These are phyloP conservation scores for Dendrolimus punctatus DNA, from an alignment of 1,140 invertebrate genomes.

Conservation along the genomic window DNA sequence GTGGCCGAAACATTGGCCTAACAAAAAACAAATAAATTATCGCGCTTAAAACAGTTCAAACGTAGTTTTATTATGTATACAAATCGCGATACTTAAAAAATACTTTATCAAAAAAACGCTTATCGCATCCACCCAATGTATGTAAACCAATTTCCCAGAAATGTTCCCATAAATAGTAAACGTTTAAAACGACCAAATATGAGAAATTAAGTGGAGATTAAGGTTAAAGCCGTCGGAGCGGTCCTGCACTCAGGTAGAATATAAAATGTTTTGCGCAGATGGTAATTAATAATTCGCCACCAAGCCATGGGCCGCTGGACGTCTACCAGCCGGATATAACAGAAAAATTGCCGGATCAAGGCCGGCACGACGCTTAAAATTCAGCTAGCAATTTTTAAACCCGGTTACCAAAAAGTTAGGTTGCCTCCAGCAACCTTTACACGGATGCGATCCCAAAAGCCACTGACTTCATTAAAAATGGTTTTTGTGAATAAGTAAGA, in stretches of 20 bases:
- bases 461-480: constrained; percentile 22
- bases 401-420: constrained; percentile 20
- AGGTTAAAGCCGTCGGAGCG: constrained; percentile 33
- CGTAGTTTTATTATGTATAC: too few relatives aligned
- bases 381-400: constrained; percentile 31
- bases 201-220: constrained; percentile 52
- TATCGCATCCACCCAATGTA: too few relatives aligned
- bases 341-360: constrained; percentile 47
- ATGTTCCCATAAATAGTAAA: constrained; percentile 29
- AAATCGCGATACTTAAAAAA: too few relatives aligned
- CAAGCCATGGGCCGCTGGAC: constrained; percentile 28
- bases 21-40: too few relatives aligned
- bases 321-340: constrained; percentile 34
- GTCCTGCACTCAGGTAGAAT: constrained; percentile 52
- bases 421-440: constrained; percentile 17
- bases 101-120: too few relatives aligned
- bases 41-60: too few relatives aligned
- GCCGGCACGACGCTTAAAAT: constrained; percentile 31
- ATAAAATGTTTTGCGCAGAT: constrained; percentile 48
- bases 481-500: constrained; percentile 8
- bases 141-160: constrained; percentile 9
- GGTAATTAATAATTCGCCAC: constrained; percentile 57
- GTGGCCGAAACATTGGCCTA: too few relatives aligned
- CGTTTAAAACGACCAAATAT: constrained; percentile 38
- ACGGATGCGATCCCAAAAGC: constrained; percentile 18